Evolutionary conservation across 2,888 invertebrate genomes (phyloP), one percentile per base, ranked within the genome.

Genomic region (Trisateles emortualis): DNA sequence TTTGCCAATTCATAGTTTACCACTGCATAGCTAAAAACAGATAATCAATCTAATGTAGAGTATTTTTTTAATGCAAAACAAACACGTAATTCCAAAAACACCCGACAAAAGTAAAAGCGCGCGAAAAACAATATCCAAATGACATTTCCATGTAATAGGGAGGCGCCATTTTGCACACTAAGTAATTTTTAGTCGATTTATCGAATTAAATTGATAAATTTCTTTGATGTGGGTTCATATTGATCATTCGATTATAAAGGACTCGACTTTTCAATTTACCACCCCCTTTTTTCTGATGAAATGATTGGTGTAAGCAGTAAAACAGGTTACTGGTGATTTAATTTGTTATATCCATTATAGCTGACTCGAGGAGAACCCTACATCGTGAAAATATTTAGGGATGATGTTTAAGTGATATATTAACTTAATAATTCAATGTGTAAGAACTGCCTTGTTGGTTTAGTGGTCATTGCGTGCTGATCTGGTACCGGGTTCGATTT

Each of bases 181-280:
- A 75, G 79, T 86, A 86, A 88, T 84, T 84, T 84, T 83, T 81
- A 67, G 76, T 76, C 86, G 62, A 67, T 67, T 87, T 85, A 88
- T 81, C 80, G 82, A 83, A 86, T 89, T 87, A 85, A 86, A 84
- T 81, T 79, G 78, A 69, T 75, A 83, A 83, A 84, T 79, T 68
- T 76, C 87, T 88, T 90, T 90, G 89, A 89, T 87, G 86, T 85
- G 78, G 78, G 73, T 74, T 73, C 81, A 77, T 81, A 86, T 83
- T 78, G 83, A 84, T 83, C 79, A 90, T 86, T 89, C 84, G 86
- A 90, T 91, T 88, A 88, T 73, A 73, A 70, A 76, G 76, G 74
- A 88, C 86, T 78, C 84, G 89, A 87, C 84, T 89, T 88, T 88
- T 87, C 88, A 88, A 90, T 90, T 90, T 88, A 79, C 72, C 70